Percentiles rank a stretch among this genome's conserved stretches.
phyloP scores from a whole-genome alignment of 1,140 invertebrate genomes.

The Belonocnema kinseyi region DNA sequence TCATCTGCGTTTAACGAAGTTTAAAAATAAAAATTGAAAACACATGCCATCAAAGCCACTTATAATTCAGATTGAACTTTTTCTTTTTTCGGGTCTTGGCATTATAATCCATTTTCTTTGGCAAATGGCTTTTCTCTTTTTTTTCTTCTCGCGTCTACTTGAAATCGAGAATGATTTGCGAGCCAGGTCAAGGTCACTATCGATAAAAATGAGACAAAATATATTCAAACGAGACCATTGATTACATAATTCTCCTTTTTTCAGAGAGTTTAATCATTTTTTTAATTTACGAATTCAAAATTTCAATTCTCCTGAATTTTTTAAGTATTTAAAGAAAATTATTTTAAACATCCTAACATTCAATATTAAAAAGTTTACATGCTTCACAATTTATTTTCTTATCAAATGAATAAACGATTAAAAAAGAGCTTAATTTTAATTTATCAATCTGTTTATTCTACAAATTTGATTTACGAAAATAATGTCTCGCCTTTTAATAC shows the following conservation, averaged over 20 bases:
- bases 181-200: slow-evolving; percentile 10
- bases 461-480: too few relatives aligned
- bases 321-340: too few relatives aligned
- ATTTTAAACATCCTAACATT: too few relatives aligned
- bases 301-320: too few relatives aligned
- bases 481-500: too few relatives aligned
- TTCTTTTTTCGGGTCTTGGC: neutral
- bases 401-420: too few relatives aligned
- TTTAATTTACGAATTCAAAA: too few relatives aligned
- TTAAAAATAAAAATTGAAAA: slow-evolving; percentile 40
- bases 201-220: neutral
- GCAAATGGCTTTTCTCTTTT: slow-evolving; percentile 6
- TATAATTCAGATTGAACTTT: slow-evolving; percentile 10
- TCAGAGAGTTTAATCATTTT: neutral
- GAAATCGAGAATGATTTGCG: slow-evolving; percentile 5
- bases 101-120: slow-evolving; percentile 12
- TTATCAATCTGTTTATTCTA: too few relatives aligned
- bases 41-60: slow-evolving; percentile 3
- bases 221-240: neutral
- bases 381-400: too few relatives aligned
- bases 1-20: slow-evolving; percentile 43
- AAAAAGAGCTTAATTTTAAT: too few relatives aligned
- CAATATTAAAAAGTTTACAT: too few relatives aligned
- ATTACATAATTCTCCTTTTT: neutral
- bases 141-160: slow-evolving; percentile 11